Evolutionary conservation across 2,888 invertebrate species (phyloP).

Genomic region (Orchesellides sinensis): DNA sequence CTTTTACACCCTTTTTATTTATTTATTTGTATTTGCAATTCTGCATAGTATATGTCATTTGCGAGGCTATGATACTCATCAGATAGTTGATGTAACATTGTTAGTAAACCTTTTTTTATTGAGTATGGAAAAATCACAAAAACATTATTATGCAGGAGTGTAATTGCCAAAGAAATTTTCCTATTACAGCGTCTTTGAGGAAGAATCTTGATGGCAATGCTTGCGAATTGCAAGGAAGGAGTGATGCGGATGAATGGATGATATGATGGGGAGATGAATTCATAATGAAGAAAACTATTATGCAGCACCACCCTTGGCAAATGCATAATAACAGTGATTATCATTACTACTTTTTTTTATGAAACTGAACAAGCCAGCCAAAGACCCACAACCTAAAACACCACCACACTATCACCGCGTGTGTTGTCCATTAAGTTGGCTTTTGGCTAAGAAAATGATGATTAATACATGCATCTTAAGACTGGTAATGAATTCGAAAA

Average conservation of each 20-base stretch:
- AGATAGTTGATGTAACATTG: too few species aligned
- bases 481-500: not conserved
- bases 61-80: too few species aligned
- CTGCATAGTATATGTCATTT: too few species aligned
- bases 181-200: not conserved
- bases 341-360: constrained; percentile 37
- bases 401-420: constrained; percentile 12
- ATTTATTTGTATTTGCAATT: too few species aligned
- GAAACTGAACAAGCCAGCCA: constrained; percentile 29
- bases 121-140: too few species aligned
- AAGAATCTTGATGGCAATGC: not conserved
- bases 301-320: constrained; percentile 55
- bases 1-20: too few species aligned
- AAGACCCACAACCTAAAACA: constrained; percentile 15
- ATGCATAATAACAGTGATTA: constrained; percentile 58
- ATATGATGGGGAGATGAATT: too few species aligned
- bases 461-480: constrained; percentile 13
- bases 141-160: too few species aligned
- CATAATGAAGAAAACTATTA: constrained; percentile 44
- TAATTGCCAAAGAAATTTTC: constrained; percentile 13
- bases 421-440: constrained; percentile 36
- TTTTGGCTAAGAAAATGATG: constrained; percentile 39
- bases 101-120: too few species aligned
- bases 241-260: constrained; percentile 12
- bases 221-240: not conserved